phyloP scores from a whole-genome alignment of 2,797 vertebrate species.

The Diplodus puntazzo region DNA sequence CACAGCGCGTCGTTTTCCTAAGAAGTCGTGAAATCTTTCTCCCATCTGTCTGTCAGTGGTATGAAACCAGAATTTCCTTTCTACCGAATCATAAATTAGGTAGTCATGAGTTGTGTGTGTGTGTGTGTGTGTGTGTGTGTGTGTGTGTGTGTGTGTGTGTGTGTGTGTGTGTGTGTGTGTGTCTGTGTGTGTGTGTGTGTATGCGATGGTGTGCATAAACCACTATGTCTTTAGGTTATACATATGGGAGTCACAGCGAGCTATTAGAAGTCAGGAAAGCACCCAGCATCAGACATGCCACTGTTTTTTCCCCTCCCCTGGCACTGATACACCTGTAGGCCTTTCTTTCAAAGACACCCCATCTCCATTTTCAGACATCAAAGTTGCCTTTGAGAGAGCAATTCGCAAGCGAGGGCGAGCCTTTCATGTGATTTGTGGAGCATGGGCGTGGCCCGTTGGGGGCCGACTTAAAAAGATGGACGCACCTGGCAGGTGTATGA shows the following conservation, averaged over 20 bases:
- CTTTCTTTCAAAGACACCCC: constrained; percentile 81
- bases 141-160: too few species aligned
- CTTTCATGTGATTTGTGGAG: constrained; percentile 86
- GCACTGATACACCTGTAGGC: constrained; percentile 82
- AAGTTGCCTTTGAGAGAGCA: constrained; percentile 83
- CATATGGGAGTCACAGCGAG: constrained; percentile 45
- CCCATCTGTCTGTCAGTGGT: constrained; percentile 33
- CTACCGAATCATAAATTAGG: constrained; percentile 50
- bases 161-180: too few species aligned
- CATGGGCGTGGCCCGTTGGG: constrained; percentile 76
- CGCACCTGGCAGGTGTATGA: constrained; percentile 87
- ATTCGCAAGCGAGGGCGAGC: constrained; percentile 75
- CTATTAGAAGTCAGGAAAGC: constrained; percentile 72
- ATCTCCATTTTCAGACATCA: constrained; percentile 86
- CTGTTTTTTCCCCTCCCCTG: constrained; percentile 61
- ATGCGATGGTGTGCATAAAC: constrained; percentile 20
- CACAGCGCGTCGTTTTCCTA: constrained; percentile 34
- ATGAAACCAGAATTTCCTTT: constrained; percentile 22
- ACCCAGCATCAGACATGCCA: constrained; percentile 69
- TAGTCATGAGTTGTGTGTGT: constrained; percentile 62
- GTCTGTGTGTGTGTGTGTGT: constrained; percentile 23
- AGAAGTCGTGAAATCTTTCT: constrained; percentile 43
- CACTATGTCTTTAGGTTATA: constrained; percentile 59
- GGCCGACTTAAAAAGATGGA: constrained; percentile 80
- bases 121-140: too few species aligned